Evolutionary conservation across 30 jellyfish, hydroid and myxozoan genomes (phyloP).

Genomic region (Aurelia aurita complex sp. Pacific): DNA sequence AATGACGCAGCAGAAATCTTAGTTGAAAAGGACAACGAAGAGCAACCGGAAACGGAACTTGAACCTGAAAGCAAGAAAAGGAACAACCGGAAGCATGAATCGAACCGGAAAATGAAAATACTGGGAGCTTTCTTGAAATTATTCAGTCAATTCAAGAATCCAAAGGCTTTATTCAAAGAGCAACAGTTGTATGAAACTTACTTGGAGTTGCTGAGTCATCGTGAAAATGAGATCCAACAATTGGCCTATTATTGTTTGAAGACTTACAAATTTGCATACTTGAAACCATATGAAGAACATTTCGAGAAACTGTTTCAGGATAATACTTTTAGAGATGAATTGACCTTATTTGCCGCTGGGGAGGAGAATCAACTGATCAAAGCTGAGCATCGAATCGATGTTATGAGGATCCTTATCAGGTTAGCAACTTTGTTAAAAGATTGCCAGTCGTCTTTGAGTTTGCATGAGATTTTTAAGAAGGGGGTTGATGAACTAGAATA

Average conservation of each 20-base stretch:
- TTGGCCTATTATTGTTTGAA: conserved; percentile 58
- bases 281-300: conserved; percentile 85
- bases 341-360: conserved; percentile 61
- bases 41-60: not conserved
- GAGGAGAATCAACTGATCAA: conserved; percentile 41
- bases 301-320: conserved; percentile 80
- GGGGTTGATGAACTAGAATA: too few relatives aligned
- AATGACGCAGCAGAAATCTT: not conserved
- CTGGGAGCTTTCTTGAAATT: conserved; percentile 61
- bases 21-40: not conserved
- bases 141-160: conserved; percentile 70
- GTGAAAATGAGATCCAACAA: conserved; percentile 77
- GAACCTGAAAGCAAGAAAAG: not conserved
- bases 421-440: not conserved
- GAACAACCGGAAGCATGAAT: not conserved
- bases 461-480: too few relatives aligned
- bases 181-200: conserved; percentile 30
- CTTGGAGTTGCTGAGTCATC: conserved; percentile 65
- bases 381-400: conserved; percentile 65
- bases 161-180: conserved; percentile 75
- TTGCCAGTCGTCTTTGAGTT: too few relatives aligned
- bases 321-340: conserved; percentile 73
- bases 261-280: conserved; percentile 75
- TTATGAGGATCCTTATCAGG: conserved; percentile 82
- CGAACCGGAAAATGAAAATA: conserved; percentile 39